These are phyloP conservation scores for Peromyscus melanophrys DNA, from an alignment of 2,797 vertebrate genomes.

Conservation along the genomic window DNA sequence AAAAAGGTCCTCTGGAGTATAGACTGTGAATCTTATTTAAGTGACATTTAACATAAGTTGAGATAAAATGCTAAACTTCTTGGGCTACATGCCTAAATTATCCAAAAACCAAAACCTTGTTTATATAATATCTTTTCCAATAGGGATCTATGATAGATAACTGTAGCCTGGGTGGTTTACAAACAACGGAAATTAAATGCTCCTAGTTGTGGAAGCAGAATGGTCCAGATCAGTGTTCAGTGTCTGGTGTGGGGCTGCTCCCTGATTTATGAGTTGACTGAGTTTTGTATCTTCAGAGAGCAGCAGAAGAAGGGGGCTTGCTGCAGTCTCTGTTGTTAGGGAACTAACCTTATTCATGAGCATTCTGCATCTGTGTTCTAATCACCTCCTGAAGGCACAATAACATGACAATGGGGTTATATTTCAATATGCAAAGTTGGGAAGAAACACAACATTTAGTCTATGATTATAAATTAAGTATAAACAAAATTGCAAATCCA, in stretches of 20 bases:
- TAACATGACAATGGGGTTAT: not conserved
- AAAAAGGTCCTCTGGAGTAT: not conserved
- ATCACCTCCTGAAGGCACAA: not conserved
- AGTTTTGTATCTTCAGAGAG: not conserved
- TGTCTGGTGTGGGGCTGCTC: not conserved
- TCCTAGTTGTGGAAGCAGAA: not conserved
- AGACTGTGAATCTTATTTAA: not conserved
- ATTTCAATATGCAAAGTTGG: not conserved
- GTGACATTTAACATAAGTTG: not conserved
- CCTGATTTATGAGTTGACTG: not conserved
- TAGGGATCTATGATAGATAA: not conserved
- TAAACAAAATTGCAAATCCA: not conserved
- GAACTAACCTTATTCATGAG: not conserved
- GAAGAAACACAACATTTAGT: not conserved
- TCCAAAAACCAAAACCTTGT: not conserved
- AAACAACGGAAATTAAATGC: not conserved
- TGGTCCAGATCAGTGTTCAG: not conserved
- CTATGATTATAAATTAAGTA: not conserved
- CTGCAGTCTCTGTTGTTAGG: not conserved
- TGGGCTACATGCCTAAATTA: not conserved
- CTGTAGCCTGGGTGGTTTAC: not conserved
- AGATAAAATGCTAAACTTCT: not conserved
- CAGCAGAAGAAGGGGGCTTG: not conserved
- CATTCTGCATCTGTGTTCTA: not conserved
- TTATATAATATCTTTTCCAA: not conserved